These are phyloP conservation scores for Leptodactylus fallax DNA, from an alignment of 2,797 vertebrate species.

Conservation along the genomic window DNA sequence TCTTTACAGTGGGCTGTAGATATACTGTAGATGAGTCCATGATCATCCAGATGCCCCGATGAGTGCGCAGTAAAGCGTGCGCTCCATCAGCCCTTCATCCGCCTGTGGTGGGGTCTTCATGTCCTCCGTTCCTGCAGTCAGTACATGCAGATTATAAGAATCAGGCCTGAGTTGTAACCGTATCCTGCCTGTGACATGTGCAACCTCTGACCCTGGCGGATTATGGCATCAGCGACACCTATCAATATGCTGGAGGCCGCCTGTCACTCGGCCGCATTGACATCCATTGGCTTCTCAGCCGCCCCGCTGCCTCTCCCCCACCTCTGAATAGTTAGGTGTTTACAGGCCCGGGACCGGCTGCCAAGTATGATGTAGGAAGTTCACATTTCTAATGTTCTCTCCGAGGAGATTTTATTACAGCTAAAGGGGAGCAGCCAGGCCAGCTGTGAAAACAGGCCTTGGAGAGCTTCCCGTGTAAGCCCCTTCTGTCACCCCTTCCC, in stretches of 20 bases:
- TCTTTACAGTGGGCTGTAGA: too few relatives aligned
- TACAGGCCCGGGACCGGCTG: conserved; percentile 44
- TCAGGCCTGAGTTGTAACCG: not conserved
- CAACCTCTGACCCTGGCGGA: too few relatives aligned
- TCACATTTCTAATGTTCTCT: conserved; percentile 62
- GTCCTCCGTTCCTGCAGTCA: too few relatives aligned
- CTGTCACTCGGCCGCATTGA: too few relatives aligned
- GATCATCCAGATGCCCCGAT: not conserved
- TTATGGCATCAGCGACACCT: conserved; percentile 38
- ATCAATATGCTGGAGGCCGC: conserved; percentile 19
- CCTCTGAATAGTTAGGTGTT: conserved; percentile 49
- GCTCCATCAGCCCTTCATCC: not conserved
- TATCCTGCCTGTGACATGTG: not conserved
- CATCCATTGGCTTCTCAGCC: too few relatives aligned
- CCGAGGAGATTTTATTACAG: conserved; percentile 58
- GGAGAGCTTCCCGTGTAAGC: conserved; percentile 47
- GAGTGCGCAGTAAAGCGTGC: too few relatives aligned
- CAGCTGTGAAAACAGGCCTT: conserved; percentile 62
- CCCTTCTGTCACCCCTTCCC: conserved; percentile 55
- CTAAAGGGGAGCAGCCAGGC: conserved; percentile 55
- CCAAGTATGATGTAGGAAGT: conserved; percentile 64
- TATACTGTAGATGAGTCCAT: too few relatives aligned
- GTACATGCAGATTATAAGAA: too few relatives aligned
- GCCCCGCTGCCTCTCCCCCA: not conserved
- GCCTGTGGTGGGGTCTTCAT: not conserved